Conservation (phyloP, 2,797 vertebrate species). For the Podarcis lilfordi region DNA sequence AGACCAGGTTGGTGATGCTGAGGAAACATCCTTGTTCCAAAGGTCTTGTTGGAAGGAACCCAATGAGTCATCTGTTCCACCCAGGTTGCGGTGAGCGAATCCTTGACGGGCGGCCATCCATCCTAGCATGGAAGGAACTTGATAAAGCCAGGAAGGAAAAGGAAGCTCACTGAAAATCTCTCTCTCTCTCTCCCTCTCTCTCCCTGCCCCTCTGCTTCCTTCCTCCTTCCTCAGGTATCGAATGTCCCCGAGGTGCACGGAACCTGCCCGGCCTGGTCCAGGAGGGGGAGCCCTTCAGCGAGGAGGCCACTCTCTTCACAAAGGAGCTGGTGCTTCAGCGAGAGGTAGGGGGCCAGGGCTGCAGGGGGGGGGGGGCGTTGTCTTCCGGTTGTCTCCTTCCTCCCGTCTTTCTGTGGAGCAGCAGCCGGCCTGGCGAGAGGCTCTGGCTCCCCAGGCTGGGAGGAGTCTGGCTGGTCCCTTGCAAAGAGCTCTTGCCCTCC, state of each 20-base stretch:
- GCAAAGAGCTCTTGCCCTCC: background rate
- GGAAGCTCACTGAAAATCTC: too few relatives aligned
- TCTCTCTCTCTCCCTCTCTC: background rate
- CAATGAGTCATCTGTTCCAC: background rate
- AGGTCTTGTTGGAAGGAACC: background rate
- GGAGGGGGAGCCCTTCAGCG: conserved; percentile 95
- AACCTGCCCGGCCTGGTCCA: conserved; percentile 88
- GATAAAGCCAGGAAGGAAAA: background rate
- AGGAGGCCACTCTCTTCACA: conserved; percentile 92
- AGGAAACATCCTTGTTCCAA: background rate
- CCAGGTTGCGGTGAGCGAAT: too few relatives aligned
- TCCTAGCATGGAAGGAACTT: too few relatives aligned
- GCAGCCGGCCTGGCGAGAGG: too few relatives aligned
- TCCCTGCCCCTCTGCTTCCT: background rate
- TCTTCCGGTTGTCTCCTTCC: background rate
- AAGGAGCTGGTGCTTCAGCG: conserved; percentile 96
- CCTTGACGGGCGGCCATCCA: too few relatives aligned
- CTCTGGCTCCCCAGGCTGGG: too few relatives aligned
- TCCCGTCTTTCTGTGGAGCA: background rate
- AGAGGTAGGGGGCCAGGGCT: conserved; percentile 83
- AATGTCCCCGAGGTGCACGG: conserved; percentile 93
- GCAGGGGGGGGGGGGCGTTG: background rate
- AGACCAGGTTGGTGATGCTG: background rate
- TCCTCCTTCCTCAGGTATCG: conserved; percentile 83
- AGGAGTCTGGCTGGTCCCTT: too few relatives aligned